Evolutionary conservation across 2,797 vertebrate genomes (phyloP), one percentile per base, ranked within the genome.

Genomic region (Hirundo rustica): DNA sequence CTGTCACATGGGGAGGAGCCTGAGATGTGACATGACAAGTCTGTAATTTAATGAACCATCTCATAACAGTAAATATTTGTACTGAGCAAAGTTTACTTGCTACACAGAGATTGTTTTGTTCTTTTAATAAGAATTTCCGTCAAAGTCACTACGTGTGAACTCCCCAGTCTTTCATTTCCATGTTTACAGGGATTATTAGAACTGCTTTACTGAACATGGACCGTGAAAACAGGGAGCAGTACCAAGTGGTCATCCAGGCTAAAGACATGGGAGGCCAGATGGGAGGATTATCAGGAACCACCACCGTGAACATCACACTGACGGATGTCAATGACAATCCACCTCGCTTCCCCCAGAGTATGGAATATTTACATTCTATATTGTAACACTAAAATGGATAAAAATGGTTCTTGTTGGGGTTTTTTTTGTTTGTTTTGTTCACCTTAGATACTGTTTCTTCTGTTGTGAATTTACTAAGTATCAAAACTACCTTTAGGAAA

Each of bases 251-350:
- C 85, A 98, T 98, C 70, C 98, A 98, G 87, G 98, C 98, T 40
- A 98, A 98, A 77, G 98, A 98, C 64, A 98, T 98, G 98, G 98
- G 98, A 23, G 98, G 98, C 58, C 98, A 98, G 94, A 98, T 98
- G 98, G 98, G 98, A 0, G 98, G 98, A 80, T 55, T 98, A 64
- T 98, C 98, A 18, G 98, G 98, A 32, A 98, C 98, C 66, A 98
- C 98, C 47, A 97, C 97, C 0, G 98, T 98, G 92, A 98, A 98
- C 94, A 98, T 98, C 96, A 98, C 98, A 0, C 11, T 98, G 92
- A 98, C 97, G 2, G 98, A 98, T 0, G 98, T 98, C 50, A 98
- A 98, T 0, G 98, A 98, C 96, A 98, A 98, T 9, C 98, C 98
- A 8, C 98, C 98, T 23, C 97, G 97, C 57, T 98, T 98, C 32